These are phyloP conservation scores for Sebastes diaconus DNA, from an alignment of 2,797 vertebrate genomes.

Conservation along the genomic window DNA sequence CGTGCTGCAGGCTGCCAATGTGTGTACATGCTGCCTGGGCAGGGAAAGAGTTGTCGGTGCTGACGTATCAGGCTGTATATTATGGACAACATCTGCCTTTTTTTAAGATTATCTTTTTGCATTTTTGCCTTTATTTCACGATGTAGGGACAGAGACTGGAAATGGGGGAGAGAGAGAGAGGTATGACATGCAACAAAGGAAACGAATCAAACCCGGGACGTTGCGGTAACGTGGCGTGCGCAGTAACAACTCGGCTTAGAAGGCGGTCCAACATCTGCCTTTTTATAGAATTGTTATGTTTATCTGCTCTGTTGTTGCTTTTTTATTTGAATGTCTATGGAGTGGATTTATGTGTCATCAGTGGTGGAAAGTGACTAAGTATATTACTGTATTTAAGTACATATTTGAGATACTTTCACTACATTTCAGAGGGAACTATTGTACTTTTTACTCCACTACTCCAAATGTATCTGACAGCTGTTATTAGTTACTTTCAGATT, in stretches of 20 bases:
- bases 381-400: neutral
- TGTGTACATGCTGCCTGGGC: conserved; percentile 10
- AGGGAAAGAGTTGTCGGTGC: conserved; percentile 23
- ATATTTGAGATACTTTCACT: neutral
- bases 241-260: neutral
- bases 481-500: neutral
- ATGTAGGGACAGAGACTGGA: neutral
- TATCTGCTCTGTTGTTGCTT: neutral
- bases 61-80: conserved; percentile 9
- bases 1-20: conserved; percentile 19
- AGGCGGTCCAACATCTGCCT: neutral
- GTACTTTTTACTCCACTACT: neutral
- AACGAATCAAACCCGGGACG: neutral
- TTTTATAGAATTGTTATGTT: neutral
- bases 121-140: neutral
- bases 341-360: neutral
- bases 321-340: neutral
- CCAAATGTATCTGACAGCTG: neutral
- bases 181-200: neutral
- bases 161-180: neutral
- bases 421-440: neutral
- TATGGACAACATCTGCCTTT: neutral
- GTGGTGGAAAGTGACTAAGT: neutral
- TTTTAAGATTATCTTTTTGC: neutral
- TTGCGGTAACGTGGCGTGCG: neutral